These are phyloP conservation scores for Heliconius eleuchia DNA, from an alignment of 1,140 invertebrate species.

Conservation along the genomic window DNA sequence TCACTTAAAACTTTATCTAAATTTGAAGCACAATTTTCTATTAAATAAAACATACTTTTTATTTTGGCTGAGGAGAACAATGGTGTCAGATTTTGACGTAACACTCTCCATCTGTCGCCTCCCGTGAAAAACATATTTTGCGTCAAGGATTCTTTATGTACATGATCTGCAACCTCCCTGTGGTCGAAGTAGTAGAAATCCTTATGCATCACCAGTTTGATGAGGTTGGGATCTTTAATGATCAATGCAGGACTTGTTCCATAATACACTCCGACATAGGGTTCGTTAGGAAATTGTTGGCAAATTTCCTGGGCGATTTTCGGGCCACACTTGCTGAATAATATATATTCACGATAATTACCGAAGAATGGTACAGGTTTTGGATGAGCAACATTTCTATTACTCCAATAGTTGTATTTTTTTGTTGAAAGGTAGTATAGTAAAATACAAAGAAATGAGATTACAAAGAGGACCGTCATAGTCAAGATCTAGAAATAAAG, in stretches of 20 bases:
- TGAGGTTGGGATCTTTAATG: slow-evolving; percentile 72
- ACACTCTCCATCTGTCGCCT: slow-evolving; percentile 81
- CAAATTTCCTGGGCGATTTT: slow-evolving; percentile 45
- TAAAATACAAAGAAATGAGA: not conserved
- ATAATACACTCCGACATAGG: slow-evolving; percentile 70
- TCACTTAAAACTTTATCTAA: slow-evolving; percentile 58
- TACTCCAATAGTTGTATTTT: slow-evolving; percentile 62
- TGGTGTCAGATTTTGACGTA: slow-evolving; percentile 82
- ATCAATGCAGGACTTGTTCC: slow-evolving; percentile 70
- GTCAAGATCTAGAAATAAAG: not conserved
- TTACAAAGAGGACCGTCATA: not conserved
- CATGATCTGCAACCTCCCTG: slow-evolving; percentile 74
- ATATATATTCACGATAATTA: slow-evolving; percentile 63
- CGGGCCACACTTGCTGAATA: slow-evolving; percentile 46
- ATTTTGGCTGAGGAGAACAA: slow-evolving; percentile 84
- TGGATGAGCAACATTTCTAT: slow-evolving; percentile 53
- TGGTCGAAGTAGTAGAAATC: slow-evolving; percentile 80
- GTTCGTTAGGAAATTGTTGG: slow-evolving; percentile 52
- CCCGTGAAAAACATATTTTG: slow-evolving; percentile 64
- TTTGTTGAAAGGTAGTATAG: not conserved
- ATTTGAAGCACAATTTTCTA: slow-evolving; percentile 63
- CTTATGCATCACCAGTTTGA: slow-evolving; percentile 75
- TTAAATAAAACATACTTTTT: slow-evolving; percentile 81
- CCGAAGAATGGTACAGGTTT: slow-evolving; percentile 66
- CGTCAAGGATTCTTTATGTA: slow-evolving; percentile 60